Conservation (phyloP, 2,797 vertebrate genomes). For the Oryzias sinensis region DNA sequence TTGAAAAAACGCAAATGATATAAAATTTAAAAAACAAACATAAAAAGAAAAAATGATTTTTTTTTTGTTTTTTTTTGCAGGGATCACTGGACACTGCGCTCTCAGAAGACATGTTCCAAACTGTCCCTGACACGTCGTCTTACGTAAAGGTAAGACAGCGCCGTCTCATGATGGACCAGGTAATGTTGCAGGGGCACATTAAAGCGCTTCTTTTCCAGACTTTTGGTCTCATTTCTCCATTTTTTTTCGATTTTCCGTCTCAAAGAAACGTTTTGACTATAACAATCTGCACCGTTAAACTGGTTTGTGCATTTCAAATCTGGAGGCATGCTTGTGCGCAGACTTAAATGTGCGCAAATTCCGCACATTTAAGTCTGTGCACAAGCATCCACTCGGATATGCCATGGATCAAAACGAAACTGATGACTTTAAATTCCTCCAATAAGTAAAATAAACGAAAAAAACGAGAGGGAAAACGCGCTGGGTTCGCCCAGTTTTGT, state of each 20-base stretch:
- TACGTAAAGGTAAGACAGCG: conserved; percentile 97
- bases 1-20: not conserved
- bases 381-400: too few species aligned
- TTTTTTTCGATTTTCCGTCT: too few species aligned
- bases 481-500: conserved; percentile 52
- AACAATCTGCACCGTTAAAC: too few species aligned
- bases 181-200: conserved; percentile 65
- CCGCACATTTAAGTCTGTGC: too few species aligned
- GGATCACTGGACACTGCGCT: conserved; percentile 57
- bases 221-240: too few species aligned
- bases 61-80: conserved; percentile 22
- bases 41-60: not conserved
- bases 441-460: not conserved
- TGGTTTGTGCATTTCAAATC: too few species aligned
- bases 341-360: too few species aligned
- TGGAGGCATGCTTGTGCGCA: too few species aligned
- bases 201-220: conserved; percentile 11
- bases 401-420: too few species aligned
- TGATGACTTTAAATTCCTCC: too few species aligned
- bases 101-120: conserved; percentile 91
- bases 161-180: conserved; percentile 84
- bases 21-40: not conserved
- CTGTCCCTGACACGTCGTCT: conserved; percentile 95
- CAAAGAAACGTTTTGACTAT: too few species aligned
- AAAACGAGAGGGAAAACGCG: not conserved